These are phyloP conservation scores for Heteromormyrus szaboi DNA, from an alignment of 2,797 vertebrate species.

Conservation along the genomic window DNA sequence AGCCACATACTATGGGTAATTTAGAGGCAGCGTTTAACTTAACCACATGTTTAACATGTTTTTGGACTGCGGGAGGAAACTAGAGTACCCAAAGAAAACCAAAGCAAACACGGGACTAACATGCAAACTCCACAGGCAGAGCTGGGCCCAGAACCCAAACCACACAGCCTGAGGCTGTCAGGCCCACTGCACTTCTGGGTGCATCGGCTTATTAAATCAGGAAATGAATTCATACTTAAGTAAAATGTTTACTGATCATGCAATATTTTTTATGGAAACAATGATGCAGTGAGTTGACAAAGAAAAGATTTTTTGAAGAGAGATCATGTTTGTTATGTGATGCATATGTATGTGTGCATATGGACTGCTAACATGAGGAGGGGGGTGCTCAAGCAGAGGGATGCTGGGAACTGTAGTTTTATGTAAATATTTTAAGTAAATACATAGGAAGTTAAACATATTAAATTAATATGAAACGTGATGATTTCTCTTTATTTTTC, in stretches of 20 bases:
- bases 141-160: background rate
- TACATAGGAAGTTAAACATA: background rate
- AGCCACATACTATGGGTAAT: background rate
- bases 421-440: background rate
- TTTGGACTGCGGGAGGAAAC: background rate
- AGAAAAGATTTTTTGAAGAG: background rate
- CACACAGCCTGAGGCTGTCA: background rate
- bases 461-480: background rate
- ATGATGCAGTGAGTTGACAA: background rate
- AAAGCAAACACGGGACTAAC: background rate
- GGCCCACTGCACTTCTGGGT: background rate
- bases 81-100: background rate
- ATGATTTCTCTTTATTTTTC: background rate
- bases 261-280: background rate
- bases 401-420: background rate
- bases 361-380: background rate
- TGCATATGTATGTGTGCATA: background rate
- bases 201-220: background rate
- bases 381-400: background rate
- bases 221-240: background rate
- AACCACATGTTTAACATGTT: slow-evolving; percentile 1
- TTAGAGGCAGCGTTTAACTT: background rate
- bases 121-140: background rate
- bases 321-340: background rate
- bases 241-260: background rate